Evolutionary conservation across 1,140 invertebrate genomes (phyloP).

Genomic region (Philopotamus ludificatus): DNA sequence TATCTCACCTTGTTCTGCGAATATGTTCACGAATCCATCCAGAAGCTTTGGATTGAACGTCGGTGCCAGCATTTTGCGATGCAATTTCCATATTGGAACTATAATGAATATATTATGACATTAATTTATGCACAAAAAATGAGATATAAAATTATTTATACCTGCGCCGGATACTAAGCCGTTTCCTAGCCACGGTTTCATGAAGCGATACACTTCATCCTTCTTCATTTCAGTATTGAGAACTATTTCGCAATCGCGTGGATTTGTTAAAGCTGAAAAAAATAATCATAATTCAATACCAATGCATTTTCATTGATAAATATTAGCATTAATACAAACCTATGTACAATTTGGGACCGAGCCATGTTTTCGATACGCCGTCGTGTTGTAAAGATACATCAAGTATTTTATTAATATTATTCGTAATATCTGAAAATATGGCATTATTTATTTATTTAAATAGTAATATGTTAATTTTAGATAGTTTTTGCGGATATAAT

Average conservation of each 20-base stretch:
- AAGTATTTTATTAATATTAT: conserved; percentile 12
- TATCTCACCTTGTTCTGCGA: conserved; percentile 69
- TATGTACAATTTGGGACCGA: conserved; percentile 22
- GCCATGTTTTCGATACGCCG: conserved; percentile 16
- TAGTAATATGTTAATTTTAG: too few species aligned
- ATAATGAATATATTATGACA: conserved; percentile 13
- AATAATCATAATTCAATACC: background rate
- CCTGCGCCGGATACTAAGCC: conserved; percentile 66
- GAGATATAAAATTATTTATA: conserved; percentile 35
- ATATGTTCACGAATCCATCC: conserved; percentile 76
- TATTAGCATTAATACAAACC: background rate
- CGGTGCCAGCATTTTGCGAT: conserved; percentile 73
- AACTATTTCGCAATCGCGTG: conserved; percentile 25
- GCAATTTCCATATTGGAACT: conserved; percentile 42
- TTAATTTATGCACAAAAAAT: conserved; percentile 17
- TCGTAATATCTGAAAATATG: conserved; percentile 22
- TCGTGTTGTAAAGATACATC: background rate
- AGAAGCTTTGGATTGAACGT: conserved; percentile 87
- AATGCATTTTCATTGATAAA: background rate
- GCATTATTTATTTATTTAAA: too few species aligned
- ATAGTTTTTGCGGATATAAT: too few species aligned
- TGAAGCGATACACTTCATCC: conserved; percentile 67
- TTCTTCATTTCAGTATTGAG: conserved; percentile 57
- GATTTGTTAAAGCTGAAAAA: conserved; percentile 16
- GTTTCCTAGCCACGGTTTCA: conserved; percentile 77